phyloP scores from a whole-genome alignment of 2,888 invertebrate species.

The Stegana nigrithorax region DNA sequence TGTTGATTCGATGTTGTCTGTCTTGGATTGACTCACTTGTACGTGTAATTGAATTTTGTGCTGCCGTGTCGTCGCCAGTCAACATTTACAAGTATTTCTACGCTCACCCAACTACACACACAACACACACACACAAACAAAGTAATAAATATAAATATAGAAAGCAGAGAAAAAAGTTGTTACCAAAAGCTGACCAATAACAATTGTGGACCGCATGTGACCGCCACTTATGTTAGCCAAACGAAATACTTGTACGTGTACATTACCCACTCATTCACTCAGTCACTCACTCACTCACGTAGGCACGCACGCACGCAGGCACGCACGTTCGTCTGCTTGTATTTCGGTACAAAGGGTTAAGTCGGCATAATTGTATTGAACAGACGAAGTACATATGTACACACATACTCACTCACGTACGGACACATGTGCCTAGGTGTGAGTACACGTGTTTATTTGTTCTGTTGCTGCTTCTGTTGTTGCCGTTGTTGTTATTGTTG shows the following conservation, averaged over 20 bases:
- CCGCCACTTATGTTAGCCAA: background rate
- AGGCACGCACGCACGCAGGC: too few relatives aligned
- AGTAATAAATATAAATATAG: too few relatives aligned
- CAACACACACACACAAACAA: too few relatives aligned
- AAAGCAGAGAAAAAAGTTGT: background rate
- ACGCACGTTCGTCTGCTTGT: too few relatives aligned
- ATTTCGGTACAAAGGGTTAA: conserved; percentile 10
- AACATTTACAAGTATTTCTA: too few relatives aligned
- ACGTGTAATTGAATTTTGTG: conserved; percentile 19
- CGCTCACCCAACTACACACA: too few relatives aligned
- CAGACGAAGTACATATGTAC: background rate
- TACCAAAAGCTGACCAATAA: conserved; percentile 15
- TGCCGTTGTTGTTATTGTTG: background rate
- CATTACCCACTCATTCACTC: background rate
- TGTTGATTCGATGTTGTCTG: conserved; percentile 10
- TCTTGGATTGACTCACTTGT: conserved; percentile 9
- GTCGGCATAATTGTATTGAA: conserved; percentile 9
- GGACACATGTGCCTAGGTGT: background rate
- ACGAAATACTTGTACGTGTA: conserved; percentile 8
- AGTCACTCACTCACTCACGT: too few relatives aligned
- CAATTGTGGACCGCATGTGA: background rate
- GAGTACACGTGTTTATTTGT: background rate
- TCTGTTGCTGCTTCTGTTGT: background rate
- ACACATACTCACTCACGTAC: background rate
- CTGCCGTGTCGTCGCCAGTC: conserved; percentile 34